These are phyloP conservation scores for Bibio marci DNA, from an alignment of 2,888 invertebrate genomes.

Conservation along the genomic window DNA sequence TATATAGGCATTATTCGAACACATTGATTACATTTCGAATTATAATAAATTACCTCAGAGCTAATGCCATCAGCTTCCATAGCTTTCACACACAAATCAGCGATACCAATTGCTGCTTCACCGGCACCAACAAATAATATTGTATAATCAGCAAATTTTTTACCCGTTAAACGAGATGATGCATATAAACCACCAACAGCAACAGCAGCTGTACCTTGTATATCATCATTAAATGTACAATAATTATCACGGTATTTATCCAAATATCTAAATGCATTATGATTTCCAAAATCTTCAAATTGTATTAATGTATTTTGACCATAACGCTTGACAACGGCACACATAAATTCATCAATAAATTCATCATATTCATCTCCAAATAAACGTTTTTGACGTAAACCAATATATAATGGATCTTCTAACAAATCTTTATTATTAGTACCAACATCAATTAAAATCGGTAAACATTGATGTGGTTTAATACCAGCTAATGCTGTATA, in stretches of 20 bases:
- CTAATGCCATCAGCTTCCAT: constrained; percentile 56
- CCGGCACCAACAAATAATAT: constrained; percentile 85
- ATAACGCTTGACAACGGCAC: constrained; percentile 71
- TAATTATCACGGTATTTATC: constrained; percentile 79
- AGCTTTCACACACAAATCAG: constrained; percentile 73
- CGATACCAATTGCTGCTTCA: constrained; percentile 87
- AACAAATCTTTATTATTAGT: constrained; percentile 80
- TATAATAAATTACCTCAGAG: constrained; percentile 23
- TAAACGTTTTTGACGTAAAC: constrained; percentile 68
- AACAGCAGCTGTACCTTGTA: constrained; percentile 93
- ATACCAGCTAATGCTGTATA: constrained; percentile 97
- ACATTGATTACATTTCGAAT: too few species aligned
- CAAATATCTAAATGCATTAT: constrained; percentile 89
- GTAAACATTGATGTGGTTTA: constrained; percentile 85
- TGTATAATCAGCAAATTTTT: constrained; percentile 68
- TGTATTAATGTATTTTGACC: constrained; percentile 72
- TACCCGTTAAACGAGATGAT: constrained; percentile 32
- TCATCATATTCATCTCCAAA: constrained; percentile 79
- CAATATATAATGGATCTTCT: constrained; percentile 90
- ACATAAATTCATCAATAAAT: constrained; percentile 95
- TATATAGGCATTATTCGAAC: too few species aligned
- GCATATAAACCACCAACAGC: constrained; percentile 74
- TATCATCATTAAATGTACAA: constrained; percentile 98
- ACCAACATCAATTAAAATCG: constrained; percentile 86
- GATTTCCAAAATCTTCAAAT: constrained; percentile 96